phyloP scores from a whole-genome alignment of 2,797 vertebrate genomes.

The Lophotriccus pileatus region DNA sequence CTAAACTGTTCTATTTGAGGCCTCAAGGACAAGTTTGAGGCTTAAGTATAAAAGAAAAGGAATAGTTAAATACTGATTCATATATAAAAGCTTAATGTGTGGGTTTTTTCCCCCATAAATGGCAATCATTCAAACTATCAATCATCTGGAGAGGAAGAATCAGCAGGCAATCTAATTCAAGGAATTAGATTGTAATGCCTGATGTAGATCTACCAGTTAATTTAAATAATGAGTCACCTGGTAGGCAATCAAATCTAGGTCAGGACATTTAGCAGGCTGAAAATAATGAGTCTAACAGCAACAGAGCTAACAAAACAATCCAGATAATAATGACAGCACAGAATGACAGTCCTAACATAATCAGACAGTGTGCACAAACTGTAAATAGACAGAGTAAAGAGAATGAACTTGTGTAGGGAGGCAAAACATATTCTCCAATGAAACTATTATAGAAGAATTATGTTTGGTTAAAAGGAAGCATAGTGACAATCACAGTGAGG shows the following conservation, averaged over 20 bases:
- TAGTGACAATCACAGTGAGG: constrained; percentile 32
- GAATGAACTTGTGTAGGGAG: constrained; percentile 24
- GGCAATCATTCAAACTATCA: constrained; percentile 45
- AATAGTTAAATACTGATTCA: background rate
- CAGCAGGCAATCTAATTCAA: constrained; percentile 63
- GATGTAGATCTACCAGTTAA: constrained; percentile 64
- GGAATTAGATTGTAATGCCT: constrained; percentile 55
- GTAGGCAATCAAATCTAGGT: constrained; percentile 70
- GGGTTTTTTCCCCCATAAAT: background rate
- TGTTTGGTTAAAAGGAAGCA: constrained; percentile 55
- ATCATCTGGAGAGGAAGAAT: constrained; percentile 53
- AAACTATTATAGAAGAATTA: constrained; percentile 52
- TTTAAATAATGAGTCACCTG: constrained; percentile 72
- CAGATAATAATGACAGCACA: constrained; percentile 52
- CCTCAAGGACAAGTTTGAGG: background rate
- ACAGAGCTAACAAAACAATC: constrained; percentile 65
- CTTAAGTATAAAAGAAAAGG: background rate
- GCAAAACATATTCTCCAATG: constrained; percentile 54
- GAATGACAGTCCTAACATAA: constrained; percentile 59
- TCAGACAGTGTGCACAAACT: constrained; percentile 49
- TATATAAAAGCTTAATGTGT: background rate
- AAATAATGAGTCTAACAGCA: constrained; percentile 67
- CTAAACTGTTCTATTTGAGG: background rate
- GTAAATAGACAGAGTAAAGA: constrained; percentile 58
- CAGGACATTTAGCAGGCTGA: constrained; percentile 66